phyloP scores from a whole-genome alignment of 2,888 invertebrate genomes.

The Heliconius aoede region DNA sequence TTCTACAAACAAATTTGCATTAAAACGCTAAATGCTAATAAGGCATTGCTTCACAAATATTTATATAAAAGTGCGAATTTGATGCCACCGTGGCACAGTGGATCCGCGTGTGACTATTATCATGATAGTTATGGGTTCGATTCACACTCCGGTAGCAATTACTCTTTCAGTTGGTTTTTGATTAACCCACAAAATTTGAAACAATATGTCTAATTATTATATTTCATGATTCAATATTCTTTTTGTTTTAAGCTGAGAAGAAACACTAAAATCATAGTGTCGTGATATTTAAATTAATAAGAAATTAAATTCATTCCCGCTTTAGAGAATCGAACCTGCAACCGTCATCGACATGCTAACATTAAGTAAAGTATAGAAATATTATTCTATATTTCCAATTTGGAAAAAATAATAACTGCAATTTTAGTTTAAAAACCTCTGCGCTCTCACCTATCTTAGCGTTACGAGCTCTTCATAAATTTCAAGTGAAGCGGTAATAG shows the following conservation, averaged over 20 bases:
- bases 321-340: too few relatives aligned
- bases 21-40: neutral
- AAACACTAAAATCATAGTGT: too few relatives aligned
- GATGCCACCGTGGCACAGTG: neutral
- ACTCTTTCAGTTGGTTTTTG: too few relatives aligned
- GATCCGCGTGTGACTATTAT: neutral
- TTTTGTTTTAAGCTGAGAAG: too few relatives aligned
- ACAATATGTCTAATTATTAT: too few relatives aligned
- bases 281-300: too few relatives aligned
- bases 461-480: conserved; percentile 49
- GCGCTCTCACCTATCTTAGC: conserved; percentile 22
- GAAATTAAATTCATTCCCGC: too few relatives aligned
- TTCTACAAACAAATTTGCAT: conserved; percentile 15
- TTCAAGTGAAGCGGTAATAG: conserved; percentile 41
- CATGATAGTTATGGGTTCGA: neutral
- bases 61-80: neutral
- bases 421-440: conserved; percentile 31
- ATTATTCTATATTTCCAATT: neutral
- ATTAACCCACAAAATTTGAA: too few relatives aligned
- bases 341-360: too few relatives aligned
- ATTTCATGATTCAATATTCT: too few relatives aligned
- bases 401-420: neutral
- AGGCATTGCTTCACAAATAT: neutral
- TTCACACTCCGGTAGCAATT: too few relatives aligned
- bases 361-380: neutral